Percentiles rank a stretch among this genome's conserved stretches.
Conservation (phyloP, 2,797 vertebrate species). For the Alouatta caraya region DNA sequence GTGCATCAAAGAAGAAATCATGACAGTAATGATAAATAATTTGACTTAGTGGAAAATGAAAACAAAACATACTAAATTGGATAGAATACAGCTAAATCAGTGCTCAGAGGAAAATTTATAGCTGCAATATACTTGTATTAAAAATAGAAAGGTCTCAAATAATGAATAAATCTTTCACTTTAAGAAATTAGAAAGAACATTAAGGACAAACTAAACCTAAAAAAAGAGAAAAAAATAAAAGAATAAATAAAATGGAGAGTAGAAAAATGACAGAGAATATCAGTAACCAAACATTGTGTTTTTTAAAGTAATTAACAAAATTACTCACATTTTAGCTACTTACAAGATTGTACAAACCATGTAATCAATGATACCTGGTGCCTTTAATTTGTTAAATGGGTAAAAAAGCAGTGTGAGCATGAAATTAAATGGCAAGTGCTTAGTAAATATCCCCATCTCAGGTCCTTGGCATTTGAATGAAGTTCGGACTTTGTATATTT, state of each 20-base stretch:
- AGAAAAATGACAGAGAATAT: not conserved
- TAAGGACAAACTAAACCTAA: not conserved
- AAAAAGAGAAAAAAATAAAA: not conserved
- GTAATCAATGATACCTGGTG: not conserved
- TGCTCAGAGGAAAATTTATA: not conserved
- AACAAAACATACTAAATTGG: not conserved
- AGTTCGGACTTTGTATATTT: not conserved
- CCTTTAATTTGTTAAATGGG: not conserved
- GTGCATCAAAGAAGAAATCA: not conserved
- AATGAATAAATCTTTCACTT: not conserved
- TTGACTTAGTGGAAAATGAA: not conserved
- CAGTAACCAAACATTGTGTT: not conserved
- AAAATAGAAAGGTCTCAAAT: not conserved
- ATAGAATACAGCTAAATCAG: not conserved
- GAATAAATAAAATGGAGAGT: not conserved
- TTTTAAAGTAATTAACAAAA: not conserved
- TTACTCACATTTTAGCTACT: not conserved
- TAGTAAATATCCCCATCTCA: not conserved
- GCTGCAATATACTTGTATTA: not conserved
- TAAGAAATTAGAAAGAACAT: not conserved
- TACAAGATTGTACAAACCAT: not conserved
- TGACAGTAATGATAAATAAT: not conserved
- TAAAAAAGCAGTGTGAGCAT: not conserved
- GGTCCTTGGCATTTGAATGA: not conserved
- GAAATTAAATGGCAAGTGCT: not conserved